Base-by-base conservation (phyloP, 2,113 vertebrate genomes). In the Bubo blakistoni region DNA sequence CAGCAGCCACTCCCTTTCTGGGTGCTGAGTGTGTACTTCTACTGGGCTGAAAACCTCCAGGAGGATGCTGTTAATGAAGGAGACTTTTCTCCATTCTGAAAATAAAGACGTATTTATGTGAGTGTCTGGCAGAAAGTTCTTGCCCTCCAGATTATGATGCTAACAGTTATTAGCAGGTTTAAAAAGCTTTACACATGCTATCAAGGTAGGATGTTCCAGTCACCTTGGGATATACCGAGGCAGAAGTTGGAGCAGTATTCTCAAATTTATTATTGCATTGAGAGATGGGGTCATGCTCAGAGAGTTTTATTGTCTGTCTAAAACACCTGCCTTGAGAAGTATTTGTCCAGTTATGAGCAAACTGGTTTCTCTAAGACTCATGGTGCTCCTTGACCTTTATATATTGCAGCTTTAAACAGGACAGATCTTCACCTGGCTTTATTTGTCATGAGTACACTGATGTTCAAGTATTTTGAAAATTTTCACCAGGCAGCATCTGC, bases 261-360 rank as follows among this genome's bases (percentile, higher is more conserved):
- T 74, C 77, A 62, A 58, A 89, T 46, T 76, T 84, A 26, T 86
- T 83, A 88, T 54, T 89, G 61, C 55, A 69, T 12, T 91, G 62
- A 88, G 69, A 94, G 57, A 89, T 30, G 42, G 32, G 77, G 78
- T 91, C 91, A 79, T 42, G 65, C 44, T 94, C 80, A 81, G 69
- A 63, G 71, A 86, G 34, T 72, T 94, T 96, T 94, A 81, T 57
- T 96, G 80, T 81, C 80, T 93, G 69, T 82, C 87, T 89, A 61
- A 94, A 97, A 86, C n/a, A 79, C 34, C 84, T 91, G 40, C 74
- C 81, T 81, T 92, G 57, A 85, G 81, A 73, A 96, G 49, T 91
- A 57, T 96, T 96, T 95, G 89, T 93, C 81, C 73, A 87, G 81
- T 85, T 97, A 94, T 96, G 87, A 95, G 81, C 70, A 96, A 87